Base-by-base conservation (phyloP, 2,888 invertebrate species). In the Pammene fasciana region DNA sequence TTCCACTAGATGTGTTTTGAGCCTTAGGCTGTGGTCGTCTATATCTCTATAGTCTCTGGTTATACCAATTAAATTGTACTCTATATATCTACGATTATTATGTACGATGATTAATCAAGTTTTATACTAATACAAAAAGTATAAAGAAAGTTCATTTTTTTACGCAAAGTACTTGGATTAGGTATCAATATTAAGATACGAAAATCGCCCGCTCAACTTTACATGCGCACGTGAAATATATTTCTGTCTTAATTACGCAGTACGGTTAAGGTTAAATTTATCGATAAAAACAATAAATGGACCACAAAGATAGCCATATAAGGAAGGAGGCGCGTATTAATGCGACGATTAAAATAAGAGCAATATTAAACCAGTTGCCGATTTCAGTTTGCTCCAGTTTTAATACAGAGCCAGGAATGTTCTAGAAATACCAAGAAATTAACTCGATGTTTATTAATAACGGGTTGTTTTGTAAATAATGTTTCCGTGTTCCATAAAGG, bases 341-440 rank as follows among this genome's bases (percentile, higher is more conserved):
- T 41, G 52, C n/a, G n/a, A 11, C 46, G 36, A 60, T 70, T 65
- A 60, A 46, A 65, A 57, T 52, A 65, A 70, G 16, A 54, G 14
- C 57, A 60, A 64, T 36, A n/a, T 34, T 10, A 52, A 70, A 70
- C 70, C 70, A 41, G 70, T 70, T 65, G 48, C 10, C 45, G 64
- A 64, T 56, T 52, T 56, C 14, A 16, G 65, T 65, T 54, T 65
- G 65, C 70, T 70, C 70, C 70, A 70, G 34, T 65, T 70, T 68
- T 41, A 34, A n/a, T 14, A 46, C n/a, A 65, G 59, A 55, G 9
- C 5, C 41, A 16, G 11, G 65, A 70, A 70, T 46, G 48, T 60
- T 48, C 43, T 41, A 70, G 70, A 70, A 65, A 60, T 18, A 45
- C 57, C 57, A 26, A 45, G 52, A 64, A 64, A 61, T 43, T 67